Base-by-base conservation (phyloP, 2,113 vertebrate genomes). In the Mormyrus iriodes region DNA sequence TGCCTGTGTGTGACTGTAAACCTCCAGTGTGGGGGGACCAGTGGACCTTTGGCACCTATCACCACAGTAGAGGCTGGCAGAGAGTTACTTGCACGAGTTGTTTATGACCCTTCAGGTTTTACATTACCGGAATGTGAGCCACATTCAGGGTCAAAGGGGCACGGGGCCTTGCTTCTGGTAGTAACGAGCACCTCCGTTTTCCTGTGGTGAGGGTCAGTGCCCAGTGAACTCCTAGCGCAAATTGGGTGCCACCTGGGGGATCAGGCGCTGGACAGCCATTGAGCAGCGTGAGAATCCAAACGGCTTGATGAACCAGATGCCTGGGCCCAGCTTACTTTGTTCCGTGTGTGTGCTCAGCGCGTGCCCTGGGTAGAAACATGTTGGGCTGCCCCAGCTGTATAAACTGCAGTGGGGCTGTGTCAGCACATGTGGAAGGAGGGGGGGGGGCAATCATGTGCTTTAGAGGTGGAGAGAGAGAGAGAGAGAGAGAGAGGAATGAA, bases 311-410 rank as follows among this genome's bases (percentile, higher is more conserved):
- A n/a, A 65, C n/a, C 61, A 65, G 48, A 86, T n/a, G 27, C 12
- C n/a, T 0, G n/a, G 44, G n/a, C 49, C 13, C 1, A 27, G 84
- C 13, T 52, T 5, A 31, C 3, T 86, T 17, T 35, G n/a, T 42
- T 46, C 82, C 21, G 13, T 3, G 58, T 61, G 58, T n/a, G 27
- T 85, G 10, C 42, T 91, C 65, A 89, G 85, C 46, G 17, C 31
- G 35, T 88, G 42, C 27, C 49, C 12, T 12, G 31, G 5, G 58
- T 82, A 21, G 42, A 7, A 19, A 19, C 24, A 0, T 4, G 24
- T 48, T 27, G 31, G 49, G 65, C 69, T 73, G 24, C 35, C 65
- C 90, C 93, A 94, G 94, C 94, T 95, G 94, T 92, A 93, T 92
- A 93, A 95, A 95, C 91, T 90, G 65, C 31, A 88, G 88, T 90